Evolutionary conservation across 2,888 invertebrate genomes (phyloP).

Genomic region (Parnassius mnemosyne): DNA sequence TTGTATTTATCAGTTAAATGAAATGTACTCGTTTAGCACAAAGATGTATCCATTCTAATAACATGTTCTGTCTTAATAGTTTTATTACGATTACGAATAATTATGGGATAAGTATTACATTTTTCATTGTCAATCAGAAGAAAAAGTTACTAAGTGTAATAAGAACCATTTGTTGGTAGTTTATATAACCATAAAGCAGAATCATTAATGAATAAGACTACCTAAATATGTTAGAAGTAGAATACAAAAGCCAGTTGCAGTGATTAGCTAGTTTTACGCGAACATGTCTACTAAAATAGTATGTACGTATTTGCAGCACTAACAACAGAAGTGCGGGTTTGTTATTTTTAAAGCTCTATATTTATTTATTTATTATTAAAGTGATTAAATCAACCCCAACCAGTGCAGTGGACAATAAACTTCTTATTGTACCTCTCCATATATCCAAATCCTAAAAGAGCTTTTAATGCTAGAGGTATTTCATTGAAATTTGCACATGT

Average conservation of each 20-base stretch:
- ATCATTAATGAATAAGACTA: too few relatives aligned
- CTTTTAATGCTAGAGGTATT: background rate
- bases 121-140: too few relatives aligned
- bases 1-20: too few relatives aligned
- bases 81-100: too few relatives aligned
- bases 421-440: slow-evolving; percentile 13
- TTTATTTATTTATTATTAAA: background rate
- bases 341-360: background rate
- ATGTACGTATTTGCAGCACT: too few relatives aligned
- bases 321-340: background rate
- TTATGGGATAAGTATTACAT: too few relatives aligned
- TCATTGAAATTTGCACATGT: background rate
- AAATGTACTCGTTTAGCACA: too few relatives aligned
- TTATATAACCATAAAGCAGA: too few relatives aligned
- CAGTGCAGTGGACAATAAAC: slow-evolving; percentile 15
- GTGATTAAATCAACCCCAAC: slow-evolving; percentile 8
- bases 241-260: slow-evolving; percentile 7
- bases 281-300: background rate
- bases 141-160: too few relatives aligned
- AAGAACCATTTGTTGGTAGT: too few relatives aligned
- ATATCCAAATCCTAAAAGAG: background rate
- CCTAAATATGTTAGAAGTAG: background rate
- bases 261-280: background rate
- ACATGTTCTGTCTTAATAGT: too few relatives aligned
- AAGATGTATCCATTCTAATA: too few relatives aligned